A percentile compares a stretch with the other conserved stretches of the same genome.
phyloP scores from a whole-genome alignment of 2,888 invertebrate species.

The Macrophya annulata region DNA sequence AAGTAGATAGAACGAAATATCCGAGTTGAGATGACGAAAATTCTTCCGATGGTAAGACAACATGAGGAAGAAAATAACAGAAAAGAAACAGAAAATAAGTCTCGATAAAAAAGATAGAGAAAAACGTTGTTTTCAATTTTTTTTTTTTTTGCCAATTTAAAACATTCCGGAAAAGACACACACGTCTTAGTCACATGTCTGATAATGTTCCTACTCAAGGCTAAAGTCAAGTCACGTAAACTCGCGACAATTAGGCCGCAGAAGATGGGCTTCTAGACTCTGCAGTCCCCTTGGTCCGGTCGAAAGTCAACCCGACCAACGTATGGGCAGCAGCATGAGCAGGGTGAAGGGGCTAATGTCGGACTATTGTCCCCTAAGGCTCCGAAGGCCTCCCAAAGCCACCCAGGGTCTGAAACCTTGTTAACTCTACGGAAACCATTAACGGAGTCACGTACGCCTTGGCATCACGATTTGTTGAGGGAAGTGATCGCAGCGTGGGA shows the following conservation, averaged over 20 bases:
- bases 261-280: constrained; percentile 59
- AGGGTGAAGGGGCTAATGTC: constrained; percentile 69
- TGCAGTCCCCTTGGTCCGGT: constrained; percentile 35
- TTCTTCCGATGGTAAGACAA: background rate
- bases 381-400: constrained; percentile 63
- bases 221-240: constrained; percentile 65
- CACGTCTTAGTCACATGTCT: background rate
- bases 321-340: constrained; percentile 6
- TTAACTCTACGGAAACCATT: constrained; percentile 78
- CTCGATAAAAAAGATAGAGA: background rate
- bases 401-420: constrained; percentile 73
- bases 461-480: constrained; percentile 48
- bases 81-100: background rate
- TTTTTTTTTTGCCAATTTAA: background rate
- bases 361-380: constrained; percentile 72
- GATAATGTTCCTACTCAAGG: constrained; percentile 12
- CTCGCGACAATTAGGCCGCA: constrained; percentile 66
- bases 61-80: background rate
- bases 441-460: constrained; percentile 72
- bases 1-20: background rate
- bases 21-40: background rate
- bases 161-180: background rate
- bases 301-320: constrained; percentile 11
- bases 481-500: constrained; percentile 20
- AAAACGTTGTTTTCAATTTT: background rate